Evolutionary conservation across 1,140 invertebrate species (phyloP), one percentile per base, ranked within the genome.

Genomic region (Dufourea novaeangliae): DNA sequence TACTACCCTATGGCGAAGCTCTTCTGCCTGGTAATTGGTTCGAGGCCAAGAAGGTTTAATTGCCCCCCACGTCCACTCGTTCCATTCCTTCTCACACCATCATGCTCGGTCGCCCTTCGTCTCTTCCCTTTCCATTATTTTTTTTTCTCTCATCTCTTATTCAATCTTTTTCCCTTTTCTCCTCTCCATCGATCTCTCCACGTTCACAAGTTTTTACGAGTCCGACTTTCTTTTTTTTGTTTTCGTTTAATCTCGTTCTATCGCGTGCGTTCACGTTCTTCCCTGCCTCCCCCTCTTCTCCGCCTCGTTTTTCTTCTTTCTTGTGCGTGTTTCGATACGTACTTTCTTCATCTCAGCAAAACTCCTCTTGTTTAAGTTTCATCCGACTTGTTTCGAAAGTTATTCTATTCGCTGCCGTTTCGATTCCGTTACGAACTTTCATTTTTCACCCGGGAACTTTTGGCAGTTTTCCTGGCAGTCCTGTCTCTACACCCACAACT

Each of bases 1-100:
- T 11, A 54, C 3, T 62, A 34, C 63, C 34, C 37, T 32, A 39
- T 37, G 17, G 44, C 20, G 59, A 74, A 50, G 52, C 52, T 41
- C 44, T 66, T 25, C 44, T 63, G 56, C 41, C 29, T 20, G n/a
- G 44, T 82, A 82, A 80, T 82, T 80, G 54, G 29, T 76, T 66
- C 39, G 44, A 71, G 44, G 52, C 25, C 44, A 69, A 66, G 50
- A 52, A 79, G 72, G 37, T 54, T 79, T 82, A 82, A 82, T 82
- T 79, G 78, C 29, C 11, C 14, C 46, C n/a, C n/a, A 68, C 41
- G 14, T 41, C 27, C 41, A n/a, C n/a, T 44, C 14, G 8, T 34
- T 27, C 20, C 1, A 20, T 46, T 46, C 46, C 20, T 8, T 8
- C 12, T 34, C 32, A 22, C 12, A 25, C 29, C 22, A 1, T 22